Conservation (phyloP, 2,113 vertebrate species). For the Odobenus rosmarus region DNA sequence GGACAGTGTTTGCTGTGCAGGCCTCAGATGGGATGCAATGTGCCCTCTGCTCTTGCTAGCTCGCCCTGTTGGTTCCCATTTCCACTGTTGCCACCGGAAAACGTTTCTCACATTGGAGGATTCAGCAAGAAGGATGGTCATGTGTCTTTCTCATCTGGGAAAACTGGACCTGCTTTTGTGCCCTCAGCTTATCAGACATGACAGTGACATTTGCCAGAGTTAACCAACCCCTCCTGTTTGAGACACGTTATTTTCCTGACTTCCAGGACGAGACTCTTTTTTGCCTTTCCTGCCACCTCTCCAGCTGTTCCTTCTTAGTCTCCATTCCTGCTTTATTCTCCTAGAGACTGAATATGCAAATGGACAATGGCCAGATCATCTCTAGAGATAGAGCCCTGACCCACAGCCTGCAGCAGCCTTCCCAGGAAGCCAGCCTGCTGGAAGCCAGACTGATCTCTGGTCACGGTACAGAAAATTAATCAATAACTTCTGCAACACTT, state of each 20-base stretch:
- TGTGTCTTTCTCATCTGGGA: background rate
- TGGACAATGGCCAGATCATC: background rate
- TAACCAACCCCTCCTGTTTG: background rate
- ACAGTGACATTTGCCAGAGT: background rate
- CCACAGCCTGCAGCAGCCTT: background rate
- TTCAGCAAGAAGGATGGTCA: background rate
- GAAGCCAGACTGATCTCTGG: background rate
- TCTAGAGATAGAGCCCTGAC: background rate
- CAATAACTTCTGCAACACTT: background rate
- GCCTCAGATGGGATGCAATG: background rate
- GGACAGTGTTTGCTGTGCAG: background rate
- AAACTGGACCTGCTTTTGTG: background rate
- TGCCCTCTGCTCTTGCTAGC: background rate
- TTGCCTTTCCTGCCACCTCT: background rate
- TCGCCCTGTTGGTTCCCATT: background rate
- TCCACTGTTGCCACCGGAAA: background rate
- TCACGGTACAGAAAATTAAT: background rate
- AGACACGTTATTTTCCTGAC: background rate
- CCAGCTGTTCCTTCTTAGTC: background rate
- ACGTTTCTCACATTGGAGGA: background rate
- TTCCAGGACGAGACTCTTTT: background rate
- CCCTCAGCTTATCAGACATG: background rate
- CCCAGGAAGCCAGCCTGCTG: background rate
- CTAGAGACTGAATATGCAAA: background rate
- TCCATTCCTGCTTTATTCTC: background rate